Evolutionary conservation across 2,797 vertebrate genomes (phyloP).

Genomic region (Lepilemur septentrionalis): DNA sequence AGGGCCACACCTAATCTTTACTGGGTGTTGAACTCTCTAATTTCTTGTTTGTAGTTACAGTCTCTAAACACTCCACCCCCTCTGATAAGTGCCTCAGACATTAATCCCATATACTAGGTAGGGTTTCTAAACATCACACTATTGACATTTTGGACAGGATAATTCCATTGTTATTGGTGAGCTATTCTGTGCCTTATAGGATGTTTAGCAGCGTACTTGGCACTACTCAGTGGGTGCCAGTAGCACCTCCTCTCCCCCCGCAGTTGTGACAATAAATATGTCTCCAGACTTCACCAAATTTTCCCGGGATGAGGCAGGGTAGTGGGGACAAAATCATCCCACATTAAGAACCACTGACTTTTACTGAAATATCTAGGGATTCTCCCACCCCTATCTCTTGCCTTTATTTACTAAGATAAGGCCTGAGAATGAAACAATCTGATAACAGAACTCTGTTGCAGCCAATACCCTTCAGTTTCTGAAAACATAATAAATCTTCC

Average conservation of each 20-base stretch:
- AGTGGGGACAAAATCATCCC: not conserved
- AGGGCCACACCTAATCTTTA: not conserved
- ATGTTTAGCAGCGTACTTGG: not conserved
- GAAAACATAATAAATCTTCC: not conserved
- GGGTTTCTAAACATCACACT: not conserved
- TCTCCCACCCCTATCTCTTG: not conserved
- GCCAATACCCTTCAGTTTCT: not conserved
- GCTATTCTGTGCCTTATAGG: not conserved
- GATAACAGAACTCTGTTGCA: not conserved
- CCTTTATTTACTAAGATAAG: slow-evolving; percentile 28
- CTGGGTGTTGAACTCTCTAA: not conserved
- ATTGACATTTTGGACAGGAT: not conserved
- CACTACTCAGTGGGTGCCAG: not conserved
- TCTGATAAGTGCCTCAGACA: not conserved
- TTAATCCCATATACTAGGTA: not conserved
- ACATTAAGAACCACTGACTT: not conserved
- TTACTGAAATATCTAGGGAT: not conserved
- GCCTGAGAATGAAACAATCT: not conserved
- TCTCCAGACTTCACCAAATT: not conserved
- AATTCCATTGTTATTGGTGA: not conserved
- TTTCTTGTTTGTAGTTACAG: slow-evolving; percentile 50
- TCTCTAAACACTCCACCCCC: not conserved
- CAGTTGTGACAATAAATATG: not conserved
- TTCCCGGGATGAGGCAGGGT: not conserved
- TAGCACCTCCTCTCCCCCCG: not conserved